Base-by-base conservation (phyloP, 2,113 vertebrate species). In the Ceratotherium simum region DNA sequence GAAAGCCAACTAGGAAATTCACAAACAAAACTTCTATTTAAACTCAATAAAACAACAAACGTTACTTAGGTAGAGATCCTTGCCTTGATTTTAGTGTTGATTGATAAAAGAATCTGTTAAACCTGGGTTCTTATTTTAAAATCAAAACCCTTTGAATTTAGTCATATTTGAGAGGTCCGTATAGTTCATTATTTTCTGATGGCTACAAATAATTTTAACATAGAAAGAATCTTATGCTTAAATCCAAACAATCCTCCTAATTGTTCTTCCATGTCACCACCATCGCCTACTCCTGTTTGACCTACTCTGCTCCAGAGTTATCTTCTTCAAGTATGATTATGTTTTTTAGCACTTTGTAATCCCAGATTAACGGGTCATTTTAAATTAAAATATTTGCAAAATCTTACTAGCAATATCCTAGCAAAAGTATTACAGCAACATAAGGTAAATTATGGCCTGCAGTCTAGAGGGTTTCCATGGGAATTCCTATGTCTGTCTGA, bases 51-150 rank as follows among this genome's bases (percentile, higher is more conserved):
- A 42, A 29, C 46, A 73, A 73, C 51, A 42, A 78, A 60, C 51
- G 58, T 39, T 64, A 39, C 36, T 95, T 51, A 90, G 25, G 7
- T 87, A 78, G 64, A 94, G 33, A 84, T 0, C 1, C 5, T 82
- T 90, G 36, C 6, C 33, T 73, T 91, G 13, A 76, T 83, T 94
- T 96, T 96, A 31, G 14, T 85, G 31, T 62, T 58, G 23, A 87
- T 56, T 83, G 18, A 73, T 60, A 56, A 84, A 90, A 87, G 27
- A 96, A 80, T 70, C 23, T 69, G 29, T 56, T 79, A 86, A 85
- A 56, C 4, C 33, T 91, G 18, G 25, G 11, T 67, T 86, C 51
- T 95, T 80, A 72, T 67, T 97, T 96, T 91, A 51, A 96, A 92
- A 88, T 70, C 42, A 83, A 27, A 75, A 25, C 10, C 16, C 1